phyloP scores from a whole-genome alignment of 2,113 vertebrate genomes.

The Danionella cerebrum region DNA sequence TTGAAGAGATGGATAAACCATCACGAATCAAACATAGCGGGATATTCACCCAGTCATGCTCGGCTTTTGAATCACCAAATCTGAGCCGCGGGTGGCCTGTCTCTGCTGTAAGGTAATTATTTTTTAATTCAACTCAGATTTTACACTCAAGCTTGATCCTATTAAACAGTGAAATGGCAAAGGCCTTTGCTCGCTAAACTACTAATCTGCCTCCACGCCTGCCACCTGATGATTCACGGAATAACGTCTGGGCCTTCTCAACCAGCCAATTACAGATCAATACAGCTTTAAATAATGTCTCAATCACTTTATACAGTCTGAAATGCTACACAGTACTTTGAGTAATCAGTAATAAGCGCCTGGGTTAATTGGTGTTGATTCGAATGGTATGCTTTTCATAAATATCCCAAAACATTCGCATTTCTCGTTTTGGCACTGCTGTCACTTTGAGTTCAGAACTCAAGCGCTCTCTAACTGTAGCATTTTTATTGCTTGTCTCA shows the following conservation, averaged over 20 bases:
- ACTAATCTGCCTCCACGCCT: constrained; percentile 10
- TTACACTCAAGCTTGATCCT: constrained; percentile 12
- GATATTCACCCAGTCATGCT: background rate
- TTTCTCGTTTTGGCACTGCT: too few relatives aligned
- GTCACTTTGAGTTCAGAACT: background rate
- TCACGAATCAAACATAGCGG: background rate
- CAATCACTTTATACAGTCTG: background rate
- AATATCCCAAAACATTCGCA: too few relatives aligned
- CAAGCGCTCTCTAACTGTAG: background rate
- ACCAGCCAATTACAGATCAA: background rate
- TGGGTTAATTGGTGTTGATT: too few relatives aligned
- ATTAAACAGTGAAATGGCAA: constrained; percentile 1
- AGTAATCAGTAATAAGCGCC: too few relatives aligned
- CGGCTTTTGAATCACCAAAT: constrained; percentile 7
- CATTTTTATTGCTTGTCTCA: background rate
- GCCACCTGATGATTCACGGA: background rate
- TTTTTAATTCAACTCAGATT: constrained; percentile 19
- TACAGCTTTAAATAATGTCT: background rate
- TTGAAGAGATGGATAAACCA: background rate
- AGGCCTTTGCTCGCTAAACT: constrained; percentile 11
- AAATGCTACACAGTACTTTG: too few relatives aligned
- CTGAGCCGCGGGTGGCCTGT: constrained; percentile 9
- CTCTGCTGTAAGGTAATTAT: constrained; percentile 3
- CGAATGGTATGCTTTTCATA: too few relatives aligned
- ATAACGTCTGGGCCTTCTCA: background rate